Evolutionary conservation across 2,113 vertebrate genomes (phyloP).

Genomic region (rat (Rattus norvegicus)): GRCr8 NC_086020.1:192816501-192817000

Average conservation of each 20-base stretch:
- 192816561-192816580: neutral
- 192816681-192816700: neutral
- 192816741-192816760: neutral
- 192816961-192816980: neutral
- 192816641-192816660: neutral
- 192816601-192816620: neutral
- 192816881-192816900: too few species aligned
- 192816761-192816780: neutral
- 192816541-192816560: too few species aligned
- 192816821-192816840: neutral
- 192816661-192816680: neutral
- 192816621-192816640: neutral
- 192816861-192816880: neutral
- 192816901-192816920: neutral
- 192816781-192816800: neutral
- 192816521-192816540: too few species aligned
- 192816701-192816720: neutral
- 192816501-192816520: too few species aligned
- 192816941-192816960: neutral
- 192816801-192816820: neutral
- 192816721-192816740: too few species aligned
- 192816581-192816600: neutral
- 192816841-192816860: neutral
- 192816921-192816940: neutral
- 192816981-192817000: neutral